Evolutionary conservation across 2,113 vertebrate species (phyloP), one percentile per base, ranked within the genome.

Genomic region (Myotis davidii): DNA sequence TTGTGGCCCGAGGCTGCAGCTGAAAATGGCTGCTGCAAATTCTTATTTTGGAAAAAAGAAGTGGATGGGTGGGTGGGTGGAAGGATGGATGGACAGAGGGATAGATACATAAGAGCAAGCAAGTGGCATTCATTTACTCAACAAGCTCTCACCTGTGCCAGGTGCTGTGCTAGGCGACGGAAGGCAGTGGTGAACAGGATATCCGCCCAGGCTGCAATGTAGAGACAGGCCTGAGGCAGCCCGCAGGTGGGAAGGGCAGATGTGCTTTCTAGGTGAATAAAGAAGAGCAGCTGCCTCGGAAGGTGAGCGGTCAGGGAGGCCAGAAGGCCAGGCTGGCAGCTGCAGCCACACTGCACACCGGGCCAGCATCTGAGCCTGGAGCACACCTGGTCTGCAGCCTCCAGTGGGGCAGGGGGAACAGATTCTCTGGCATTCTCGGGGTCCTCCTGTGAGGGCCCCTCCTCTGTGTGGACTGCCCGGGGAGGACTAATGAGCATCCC

Each of bases 111-210:
- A 64, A 86, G 83, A 74, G n/a, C 78, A 84, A 88, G 17, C 23
- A 48, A 74, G 29, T n/a, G 61, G 20, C 9, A 14, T 88, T 61
- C 13, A 61, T 34, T 54, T 93, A 42, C 9, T 73, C 10, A 27
- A 2, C 7, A 56, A 12, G 13, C 39, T 85, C 25, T 52, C 39
- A 14, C n/a, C 21, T 54, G 17, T n/a, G 50, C 16, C 42, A 29
- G 12, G 29, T 0, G 20, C 1, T 8, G 5, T 39, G 70, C 42
- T 39, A 39, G 59, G 48, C 52, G 23, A 21, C 72, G 6, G 42
- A 29, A 25, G 32, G 6, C 0, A 1, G 7, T 25, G 73, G 17
- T 18, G 61, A 54, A 48, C 10, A 2, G 18, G 29, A 2, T 4
- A 9, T 14, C 27, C 4, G n/a, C 23, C 13, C 10, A 21, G 82